Base-by-base conservation (phyloP, 2,113 vertebrate genomes). In the Pteropus alecto region DNA sequence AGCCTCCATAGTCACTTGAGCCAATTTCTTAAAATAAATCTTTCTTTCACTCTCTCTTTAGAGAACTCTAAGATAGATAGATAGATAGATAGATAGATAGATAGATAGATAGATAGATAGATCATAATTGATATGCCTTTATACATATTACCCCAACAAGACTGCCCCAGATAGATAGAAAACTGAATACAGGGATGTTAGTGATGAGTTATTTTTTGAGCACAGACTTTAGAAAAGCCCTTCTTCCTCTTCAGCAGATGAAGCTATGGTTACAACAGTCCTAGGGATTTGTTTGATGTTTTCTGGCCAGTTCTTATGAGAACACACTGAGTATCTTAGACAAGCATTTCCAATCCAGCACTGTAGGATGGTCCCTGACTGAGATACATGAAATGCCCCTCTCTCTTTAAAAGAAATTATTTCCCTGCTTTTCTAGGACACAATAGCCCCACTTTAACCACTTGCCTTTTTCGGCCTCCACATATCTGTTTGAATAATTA, bases 401-500 rank as follows among this genome's bases (percentile, higher is more conserved):
- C 18, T 14, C 15, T 18, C 28, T 54, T 92, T 35, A 28, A 54
- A 79, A 76, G n/a, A 71, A 92, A 90, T 90, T 3, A 60, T 13
- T 43, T 71, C 70, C 43, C 35, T 77, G 67, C 61, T 79, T 78
- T 82, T 82, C 84, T 54, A 30, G 73, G 85, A 81, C 58, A 85
- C 21, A 82, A 70, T 26, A 65, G 54, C 68, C 41, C 93, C 63
- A 68, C 30, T 84, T 84, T 33, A 98, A 81, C 76, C 28, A 56
- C 30, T 79, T 38, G 46, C 6, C 43, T 89, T 88, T 35, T 22
- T 94, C 58, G 28, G 78, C 71, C 26, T 97, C 41, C 33, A 58
- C 35, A 24, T 65, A 63, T 96, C 71, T 81, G 46, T 54, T 58
- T 89, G 61, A 95, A 94, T 96, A 85, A 90, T 90, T 78, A 95